Base-by-base conservation (phyloP, 2,797 vertebrate genomes). In the Adelosebastes latens region DNA sequence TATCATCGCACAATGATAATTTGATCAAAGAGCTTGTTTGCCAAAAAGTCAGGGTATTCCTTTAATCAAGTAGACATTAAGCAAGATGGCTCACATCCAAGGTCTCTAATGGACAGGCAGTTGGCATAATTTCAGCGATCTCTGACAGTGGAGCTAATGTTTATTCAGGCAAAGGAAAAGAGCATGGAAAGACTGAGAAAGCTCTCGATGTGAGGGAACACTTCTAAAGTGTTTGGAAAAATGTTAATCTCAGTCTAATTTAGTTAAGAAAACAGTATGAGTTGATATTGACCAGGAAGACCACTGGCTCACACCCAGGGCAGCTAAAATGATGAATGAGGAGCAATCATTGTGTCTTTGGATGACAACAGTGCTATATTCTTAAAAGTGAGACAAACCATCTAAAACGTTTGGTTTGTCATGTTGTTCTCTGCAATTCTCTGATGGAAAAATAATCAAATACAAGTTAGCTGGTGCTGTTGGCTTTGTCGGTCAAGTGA, bases 31-130 rank as follows among this genome's bases (percentile, higher is more conserved):
- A 36, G 25, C 20, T 42, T 32, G 22, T 67, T 75, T 66, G 46
- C 25, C 77, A 82, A 72, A 70, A 79, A 61, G 64, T 72, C 56
- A 68, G 68, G 20, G 31, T 76, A 56, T 76, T 84, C 56, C 58
- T 81, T 83, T 76, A 77, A 85, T 83, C 74, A 80, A 81, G 72
- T 20, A 34, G 68, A 84, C 68, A 65, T 83, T 77, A 85, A 76
- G 76, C 46, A 58, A 65, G 22, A 58, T 80, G 87, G 84, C 82
- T 76, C 14, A 31, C 10, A 60, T 82, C 83, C 86, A 87, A 77
- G 67, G 69, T 84, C 64, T 71, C 71, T 79, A 81, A 84, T 87
- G 72, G 77, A 86, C 77, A 55, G 79, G 20, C 60, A 67, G 56
- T 42, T 83, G 85, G 86, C 72, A 75, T 49, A 42, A 16, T 74